Evolutionary conservation across 2,113 vertebrate genomes (phyloP).

Genomic region (Datnioides undecimradiatus): DNA sequence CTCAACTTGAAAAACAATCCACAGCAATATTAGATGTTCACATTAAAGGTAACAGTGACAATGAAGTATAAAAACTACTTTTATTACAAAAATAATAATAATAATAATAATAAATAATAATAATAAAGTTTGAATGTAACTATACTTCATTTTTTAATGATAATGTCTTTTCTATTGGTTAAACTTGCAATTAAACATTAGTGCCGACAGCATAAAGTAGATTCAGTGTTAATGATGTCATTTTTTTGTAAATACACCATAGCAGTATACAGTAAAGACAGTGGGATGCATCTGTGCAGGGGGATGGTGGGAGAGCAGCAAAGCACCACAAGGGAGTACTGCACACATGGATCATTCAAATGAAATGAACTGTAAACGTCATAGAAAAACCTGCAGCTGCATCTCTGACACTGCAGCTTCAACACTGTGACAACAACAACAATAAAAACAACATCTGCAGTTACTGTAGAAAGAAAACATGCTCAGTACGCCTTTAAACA

Average conservation of each 20-base stretch:
- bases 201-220: background rate
- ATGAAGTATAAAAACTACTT: too few relatives aligned
- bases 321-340: background rate
- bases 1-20: too few relatives aligned
- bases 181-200: too few relatives aligned
- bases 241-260: background rate
- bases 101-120: too few relatives aligned
- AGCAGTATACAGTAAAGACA: background rate
- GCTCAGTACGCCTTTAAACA: background rate
- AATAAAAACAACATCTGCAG: slow-evolving; percentile 5
- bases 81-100: too few relatives aligned
- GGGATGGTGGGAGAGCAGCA: background rate
- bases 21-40: too few relatives aligned
- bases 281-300: background rate
- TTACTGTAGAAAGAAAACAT: background rate
- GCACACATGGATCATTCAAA: background rate
- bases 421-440: background rate
- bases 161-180: too few relatives aligned
- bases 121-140: too few relatives aligned
- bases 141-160: too few relatives aligned
- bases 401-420: background rate
- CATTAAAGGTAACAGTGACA: too few relatives aligned
- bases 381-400: slow-evolving; percentile 21
- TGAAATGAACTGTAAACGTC: slow-evolving; percentile 12
- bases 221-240: background rate